phyloP scores from a whole-genome alignment of 2,797 vertebrate genomes.

The Furcifer pardalis region DNA sequence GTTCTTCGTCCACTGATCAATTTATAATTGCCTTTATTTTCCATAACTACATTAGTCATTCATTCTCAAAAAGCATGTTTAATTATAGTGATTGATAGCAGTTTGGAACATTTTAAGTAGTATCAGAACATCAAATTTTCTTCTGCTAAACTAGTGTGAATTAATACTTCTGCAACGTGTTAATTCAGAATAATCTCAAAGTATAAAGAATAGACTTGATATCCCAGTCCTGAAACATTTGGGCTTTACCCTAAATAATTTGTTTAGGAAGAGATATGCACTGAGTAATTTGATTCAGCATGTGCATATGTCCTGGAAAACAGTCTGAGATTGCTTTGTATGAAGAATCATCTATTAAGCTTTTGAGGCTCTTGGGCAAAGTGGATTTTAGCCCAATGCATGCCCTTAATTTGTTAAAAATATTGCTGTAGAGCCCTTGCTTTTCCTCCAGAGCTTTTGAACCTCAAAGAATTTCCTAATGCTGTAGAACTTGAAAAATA shows the following conservation, averaged over 20 bases:
- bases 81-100: background rate
- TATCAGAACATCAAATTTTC: background rate
- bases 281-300: background rate
- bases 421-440: slow-evolving; percentile 71
- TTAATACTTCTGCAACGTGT: background rate
- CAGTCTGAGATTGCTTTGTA: slow-evolving; percentile 34
- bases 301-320: background rate
- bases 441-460: slow-evolving; percentile 63
- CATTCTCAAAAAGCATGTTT: background rate
- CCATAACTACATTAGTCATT: background rate
- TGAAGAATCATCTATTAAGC: slow-evolving; percentile 38
- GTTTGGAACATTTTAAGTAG: background rate
- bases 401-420: slow-evolving; percentile 56
- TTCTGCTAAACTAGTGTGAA: background rate
- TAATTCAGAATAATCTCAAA: slow-evolving; percentile 51
- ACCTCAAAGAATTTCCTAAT: slow-evolving; percentile 67
- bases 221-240: background rate
- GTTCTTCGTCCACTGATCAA: background rate
- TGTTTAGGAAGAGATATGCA: background rate
- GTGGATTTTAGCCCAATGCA: slow-evolving; percentile 64
- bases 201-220: slow-evolving; percentile 39
- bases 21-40: background rate
- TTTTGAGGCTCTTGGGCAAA: slow-evolving; percentile 57
- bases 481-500: slow-evolving; percentile 70
- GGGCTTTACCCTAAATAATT: slow-evolving; percentile 14